These are phyloP conservation scores for Dipodomys stephensi DNA, from an alignment of 2,113 vertebrate genomes.

Conservation along the genomic window DNA sequence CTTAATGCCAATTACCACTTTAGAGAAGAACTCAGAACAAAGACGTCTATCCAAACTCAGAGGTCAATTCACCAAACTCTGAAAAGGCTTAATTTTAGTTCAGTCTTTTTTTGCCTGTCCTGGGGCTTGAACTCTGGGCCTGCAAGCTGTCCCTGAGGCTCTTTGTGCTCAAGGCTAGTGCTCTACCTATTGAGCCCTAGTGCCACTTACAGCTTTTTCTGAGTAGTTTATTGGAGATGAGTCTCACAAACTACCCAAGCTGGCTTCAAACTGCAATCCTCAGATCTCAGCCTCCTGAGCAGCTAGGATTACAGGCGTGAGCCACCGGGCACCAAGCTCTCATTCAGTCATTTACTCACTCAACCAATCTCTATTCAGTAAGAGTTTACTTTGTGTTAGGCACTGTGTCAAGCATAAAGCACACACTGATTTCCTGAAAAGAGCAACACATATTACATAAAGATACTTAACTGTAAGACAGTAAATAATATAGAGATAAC, in stretches of 20 bases:
- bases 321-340: no score
- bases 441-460: not conserved
- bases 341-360: constrained; percentile 15
- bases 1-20: no score
- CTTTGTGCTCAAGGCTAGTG: no score
- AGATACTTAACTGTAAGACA: constrained; percentile 33
- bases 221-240: no score
- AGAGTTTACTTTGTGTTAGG: not conserved
- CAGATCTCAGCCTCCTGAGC: no score
- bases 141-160: no score
- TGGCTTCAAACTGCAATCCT: no score
- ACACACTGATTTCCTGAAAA: not conserved
- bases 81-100: constrained; percentile 44
- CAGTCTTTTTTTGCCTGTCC: not conserved
- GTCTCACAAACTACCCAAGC: no score
- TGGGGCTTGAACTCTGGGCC: no score
- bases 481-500: not conserved
- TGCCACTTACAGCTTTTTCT: no score
- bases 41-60: constrained; percentile 26
- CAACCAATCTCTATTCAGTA: constrained; percentile 21
- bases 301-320: no score
- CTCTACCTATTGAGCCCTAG: no score
- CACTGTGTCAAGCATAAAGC: not conserved
- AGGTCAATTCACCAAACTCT: not conserved
- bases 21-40: not conserved